These are phyloP conservation scores for Cabera pusaria DNA, from an alignment of 2,888 invertebrate species.

Conservation along the genomic window DNA sequence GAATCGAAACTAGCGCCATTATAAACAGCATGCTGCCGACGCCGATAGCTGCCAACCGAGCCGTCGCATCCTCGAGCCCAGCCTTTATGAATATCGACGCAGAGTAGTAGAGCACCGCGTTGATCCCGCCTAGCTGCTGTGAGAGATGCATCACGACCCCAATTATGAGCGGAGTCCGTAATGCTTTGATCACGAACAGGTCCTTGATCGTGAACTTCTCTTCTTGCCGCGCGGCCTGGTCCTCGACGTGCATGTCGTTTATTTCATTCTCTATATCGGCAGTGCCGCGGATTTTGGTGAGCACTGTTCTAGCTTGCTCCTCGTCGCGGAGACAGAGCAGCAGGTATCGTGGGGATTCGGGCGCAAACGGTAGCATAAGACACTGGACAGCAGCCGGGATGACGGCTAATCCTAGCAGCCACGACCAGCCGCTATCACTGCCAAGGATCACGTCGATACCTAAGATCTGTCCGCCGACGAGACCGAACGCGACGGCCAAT, in stretches of 20 bases:
- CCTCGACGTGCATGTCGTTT: slow-evolving; percentile 75
- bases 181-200: slow-evolving; percentile 54
- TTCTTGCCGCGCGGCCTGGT: slow-evolving; percentile 67
- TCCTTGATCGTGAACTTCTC: slow-evolving; percentile 67
- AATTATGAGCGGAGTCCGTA: slow-evolving; percentile 71
- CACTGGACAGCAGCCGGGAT: slow-evolving; percentile 68
- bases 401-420: slow-evolving; percentile 70
- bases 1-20: slow-evolving; percentile 90
- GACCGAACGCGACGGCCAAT: slow-evolving; percentile 72
- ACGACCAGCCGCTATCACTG: slow-evolving; percentile 72
- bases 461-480: slow-evolving; percentile 69
- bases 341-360: slow-evolving; percentile 74
- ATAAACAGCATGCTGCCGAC: slow-evolving; percentile 88
- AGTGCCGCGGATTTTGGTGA: slow-evolving; percentile 63
- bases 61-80: slow-evolving; percentile 82
- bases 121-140: slow-evolving; percentile 77
- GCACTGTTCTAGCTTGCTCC: slow-evolving; percentile 58
- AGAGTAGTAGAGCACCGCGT: slow-evolving; percentile 88
- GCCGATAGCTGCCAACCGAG: slow-evolving; percentile 87
- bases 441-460: slow-evolving; percentile 76
- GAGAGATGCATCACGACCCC: slow-evolving; percentile 79
- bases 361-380: slow-evolving; percentile 65
- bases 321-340: slow-evolving; percentile 67
- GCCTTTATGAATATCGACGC: slow-evolving; percentile 85
- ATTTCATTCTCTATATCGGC: slow-evolving; percentile 72